phyloP scores from a whole-genome alignment of 2,113 vertebrate species.

The Psophia crepitans region DNA sequence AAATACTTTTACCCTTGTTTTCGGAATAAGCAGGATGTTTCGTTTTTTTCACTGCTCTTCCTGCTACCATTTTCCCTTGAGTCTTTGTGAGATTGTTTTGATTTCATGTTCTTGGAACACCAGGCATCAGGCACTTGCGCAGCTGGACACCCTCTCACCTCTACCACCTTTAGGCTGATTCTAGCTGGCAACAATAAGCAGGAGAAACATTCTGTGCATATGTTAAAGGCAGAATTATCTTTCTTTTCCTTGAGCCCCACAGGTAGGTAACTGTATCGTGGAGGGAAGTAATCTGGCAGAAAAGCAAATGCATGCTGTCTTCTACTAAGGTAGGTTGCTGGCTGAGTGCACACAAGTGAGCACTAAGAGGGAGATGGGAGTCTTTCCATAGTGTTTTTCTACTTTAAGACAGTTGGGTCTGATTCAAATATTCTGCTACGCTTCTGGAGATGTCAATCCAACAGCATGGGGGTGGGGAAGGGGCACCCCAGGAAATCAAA shows the following conservation, averaged over 20 bases:
- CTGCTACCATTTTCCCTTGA: background rate
- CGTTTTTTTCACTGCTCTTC: background rate
- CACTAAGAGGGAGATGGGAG: background rate
- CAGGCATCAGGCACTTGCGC: background rate
- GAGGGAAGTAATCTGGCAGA: background rate
- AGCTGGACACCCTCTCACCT: background rate
- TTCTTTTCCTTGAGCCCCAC: background rate
- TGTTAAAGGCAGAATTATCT: background rate
- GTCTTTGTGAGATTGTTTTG: background rate
- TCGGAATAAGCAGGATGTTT: background rate
- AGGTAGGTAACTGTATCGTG: background rate
- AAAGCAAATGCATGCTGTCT: background rate
- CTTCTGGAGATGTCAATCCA: slow-evolving; percentile 61
- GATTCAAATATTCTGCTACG: slow-evolving; percentile 30
- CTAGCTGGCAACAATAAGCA: background rate
- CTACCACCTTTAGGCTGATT: background rate
- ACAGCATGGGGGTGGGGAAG: slow-evolving; percentile 34
- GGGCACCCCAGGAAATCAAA: slow-evolving; percentile 72
- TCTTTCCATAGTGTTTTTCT: background rate
- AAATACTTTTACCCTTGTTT: background rate
- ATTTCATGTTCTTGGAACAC: background rate
- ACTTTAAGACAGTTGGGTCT: slow-evolving; percentile 33
- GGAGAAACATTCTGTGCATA: background rate
- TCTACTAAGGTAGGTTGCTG: background rate
- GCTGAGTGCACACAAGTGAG: background rate